phyloP scores from a whole-genome alignment of 1,140 invertebrate genomes.

The Marisa cornuarietis region DNA sequence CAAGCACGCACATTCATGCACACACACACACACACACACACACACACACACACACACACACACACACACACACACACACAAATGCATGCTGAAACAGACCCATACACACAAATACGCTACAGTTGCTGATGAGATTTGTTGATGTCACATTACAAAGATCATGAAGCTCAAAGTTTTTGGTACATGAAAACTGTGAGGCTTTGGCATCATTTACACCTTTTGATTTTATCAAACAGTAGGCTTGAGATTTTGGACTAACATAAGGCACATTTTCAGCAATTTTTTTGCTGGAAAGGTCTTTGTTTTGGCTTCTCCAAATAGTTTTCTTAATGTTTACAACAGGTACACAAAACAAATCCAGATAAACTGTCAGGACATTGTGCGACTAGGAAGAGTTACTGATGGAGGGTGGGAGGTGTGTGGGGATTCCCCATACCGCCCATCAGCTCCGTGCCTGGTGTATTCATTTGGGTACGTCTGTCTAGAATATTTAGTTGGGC shows the following conservation, averaged over 20 bases:
- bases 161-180: background rate
- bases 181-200: background rate
- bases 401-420: slow-evolving; percentile 55
- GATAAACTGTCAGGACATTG: slow-evolving; percentile 33
- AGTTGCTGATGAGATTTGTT: background rate
- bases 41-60: slow-evolving; percentile 1
- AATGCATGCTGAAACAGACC: background rate
- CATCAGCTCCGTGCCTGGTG: slow-evolving; percentile 35
- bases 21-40: slow-evolving; percentile 1
- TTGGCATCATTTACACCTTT: background rate
- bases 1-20: too few species aligned
- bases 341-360: slow-evolving; percentile 42
- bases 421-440: slow-evolving; percentile 29
- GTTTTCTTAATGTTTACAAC: slow-evolving; percentile 5
- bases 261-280: background rate
- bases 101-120: background rate
- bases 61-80: slow-evolving; percentile 1
- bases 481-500: background rate
- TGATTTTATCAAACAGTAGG: too few species aligned
- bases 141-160: background rate
- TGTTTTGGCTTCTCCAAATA: background rate
- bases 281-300: background rate
- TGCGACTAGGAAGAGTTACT: slow-evolving; percentile 39
- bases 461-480: slow-evolving; percentile 44
- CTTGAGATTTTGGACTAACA: background rate